Evolutionary conservation across 1,140 invertebrate genomes (phyloP), one percentile per base, ranked within the genome.

Genomic region (Ganaspis sp.): DNA sequence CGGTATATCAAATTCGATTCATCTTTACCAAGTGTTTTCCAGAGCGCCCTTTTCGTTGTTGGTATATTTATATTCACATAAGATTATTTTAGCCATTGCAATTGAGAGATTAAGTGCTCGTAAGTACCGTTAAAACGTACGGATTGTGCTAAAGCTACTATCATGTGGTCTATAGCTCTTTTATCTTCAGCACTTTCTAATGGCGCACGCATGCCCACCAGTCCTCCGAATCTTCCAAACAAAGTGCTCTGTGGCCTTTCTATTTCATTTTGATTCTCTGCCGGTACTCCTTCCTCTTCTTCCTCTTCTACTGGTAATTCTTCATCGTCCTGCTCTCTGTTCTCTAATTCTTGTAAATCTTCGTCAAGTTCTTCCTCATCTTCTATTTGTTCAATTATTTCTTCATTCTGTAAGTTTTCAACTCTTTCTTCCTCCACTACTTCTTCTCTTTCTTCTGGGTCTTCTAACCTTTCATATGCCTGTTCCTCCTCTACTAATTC

Each of bases 1-100:
- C 71, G 64, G 9, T 21, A 29, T 12, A 34, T 74, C 0, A 78
- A 64, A 40, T 53, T 37, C 15, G 19, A 37, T 26, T 73, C 49
- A 26, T 79, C 42, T 4, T 64, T 45, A 1, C 74, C 72, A 9
- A 76, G 40, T n/a, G 29, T 17, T 21, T 38, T 76, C 72, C 78
- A 79, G 42, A 74, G 69, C 12, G 21, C 12, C 9, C 72, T 17
- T n/a, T 78, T 74, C 11, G 69, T 74, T 64, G 17, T 71, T 19
- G 72, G 76, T 40, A 75, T n/a, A 15, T 45, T 45, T 12, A 45
- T 45, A 45, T 15, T 0, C 0, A 45, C 11, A 45, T 45, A 45
- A 4, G 0, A 15, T 4, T 45, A 4, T 45, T 45, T 45, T n/a
- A 45, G 4, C n/a, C 12, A 4, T 45, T 45, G 6, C 42, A 45